Percentiles rank a stretch among this genome's conserved stretches.
Evolutionary conservation across 2,113 vertebrate genomes (phyloP).

Genomic region (Cebus imitator): DNA sequence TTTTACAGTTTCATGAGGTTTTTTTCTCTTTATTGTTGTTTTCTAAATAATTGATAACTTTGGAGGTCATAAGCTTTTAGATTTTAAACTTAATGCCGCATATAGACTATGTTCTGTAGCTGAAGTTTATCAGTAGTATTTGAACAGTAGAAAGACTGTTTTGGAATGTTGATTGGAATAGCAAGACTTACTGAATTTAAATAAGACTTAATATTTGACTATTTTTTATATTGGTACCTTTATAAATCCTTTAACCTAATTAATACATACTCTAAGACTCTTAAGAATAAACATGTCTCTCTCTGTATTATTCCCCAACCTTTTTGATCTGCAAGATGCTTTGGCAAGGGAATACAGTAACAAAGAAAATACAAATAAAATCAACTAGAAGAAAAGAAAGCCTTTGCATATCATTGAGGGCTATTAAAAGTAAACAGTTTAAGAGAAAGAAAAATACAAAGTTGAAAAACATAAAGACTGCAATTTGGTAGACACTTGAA

Average conservation of each 20-base stretch:
- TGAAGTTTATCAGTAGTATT: background rate
- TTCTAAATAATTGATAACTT: background rate
- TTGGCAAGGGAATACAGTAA: background rate
- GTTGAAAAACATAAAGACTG: background rate
- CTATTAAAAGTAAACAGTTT: slow-evolving; percentile 4
- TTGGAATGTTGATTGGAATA: background rate
- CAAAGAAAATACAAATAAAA: background rate
- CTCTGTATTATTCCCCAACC: background rate
- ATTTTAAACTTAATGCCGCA: background rate
- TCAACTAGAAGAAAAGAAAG: background rate
- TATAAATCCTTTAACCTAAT: background rate
- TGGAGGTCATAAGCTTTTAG: background rate
- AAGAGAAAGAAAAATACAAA: background rate
- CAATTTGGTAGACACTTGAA: background rate
- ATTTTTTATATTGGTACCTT: background rate
- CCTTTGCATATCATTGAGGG: background rate
- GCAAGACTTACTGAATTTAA: background rate
- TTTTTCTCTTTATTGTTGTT: background rate
- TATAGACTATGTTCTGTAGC: background rate
- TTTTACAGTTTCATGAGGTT: background rate
- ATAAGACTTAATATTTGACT: background rate
- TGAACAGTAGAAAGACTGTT: background rate
- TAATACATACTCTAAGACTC: background rate
- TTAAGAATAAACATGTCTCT: background rate
- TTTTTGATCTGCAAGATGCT: background rate